Conservation (phyloP, 1,140 invertebrate genomes). For the Drosophila suzukii region DNA sequence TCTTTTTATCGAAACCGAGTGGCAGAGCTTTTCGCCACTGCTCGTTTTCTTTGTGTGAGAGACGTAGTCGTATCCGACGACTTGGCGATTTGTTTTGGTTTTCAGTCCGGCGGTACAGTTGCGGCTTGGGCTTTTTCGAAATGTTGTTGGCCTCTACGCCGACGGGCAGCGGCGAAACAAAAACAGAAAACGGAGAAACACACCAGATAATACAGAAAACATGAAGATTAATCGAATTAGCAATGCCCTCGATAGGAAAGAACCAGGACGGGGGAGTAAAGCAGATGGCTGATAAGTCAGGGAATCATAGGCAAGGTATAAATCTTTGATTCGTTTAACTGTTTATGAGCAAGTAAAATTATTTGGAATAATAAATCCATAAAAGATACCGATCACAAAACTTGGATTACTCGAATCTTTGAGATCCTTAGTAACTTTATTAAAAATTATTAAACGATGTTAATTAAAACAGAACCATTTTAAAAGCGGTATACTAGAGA, state of each 20-base stretch:
- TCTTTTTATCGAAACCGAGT: slow-evolving; percentile 75
- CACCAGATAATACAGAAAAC: slow-evolving; percentile 50
- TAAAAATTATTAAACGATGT: not conserved
- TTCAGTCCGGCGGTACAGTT: slow-evolving; percentile 72
- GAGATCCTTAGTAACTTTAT: not conserved
- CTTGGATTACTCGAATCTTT: not conserved
- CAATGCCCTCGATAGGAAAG: slow-evolving; percentile 40
- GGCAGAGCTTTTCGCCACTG: slow-evolving; percentile 60
- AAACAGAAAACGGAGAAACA: slow-evolving; percentile 38
- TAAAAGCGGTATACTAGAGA: too few relatives aligned
- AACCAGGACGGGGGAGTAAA: slow-evolving; percentile 20
- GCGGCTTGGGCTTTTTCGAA: slow-evolving; percentile 71
- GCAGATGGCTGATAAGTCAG: slow-evolving; percentile 9
- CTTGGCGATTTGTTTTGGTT: slow-evolving; percentile 75
- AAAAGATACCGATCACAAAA: not conserved
- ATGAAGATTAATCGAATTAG: slow-evolving; percentile 52
- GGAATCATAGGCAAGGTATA: not conserved
- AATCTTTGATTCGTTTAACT: not conserved
- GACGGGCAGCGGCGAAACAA: slow-evolving; percentile 33
- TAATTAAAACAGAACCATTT: too few relatives aligned
- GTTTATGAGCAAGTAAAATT: not conserved
- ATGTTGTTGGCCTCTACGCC: slow-evolving; percentile 72
- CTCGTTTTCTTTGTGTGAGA: slow-evolving; percentile 58
- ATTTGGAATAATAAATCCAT: not conserved
- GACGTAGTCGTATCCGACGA: slow-evolving; percentile 38